Base-by-base conservation (phyloP, 2,888 invertebrate species). In the Prenolepis imparis region DNA sequence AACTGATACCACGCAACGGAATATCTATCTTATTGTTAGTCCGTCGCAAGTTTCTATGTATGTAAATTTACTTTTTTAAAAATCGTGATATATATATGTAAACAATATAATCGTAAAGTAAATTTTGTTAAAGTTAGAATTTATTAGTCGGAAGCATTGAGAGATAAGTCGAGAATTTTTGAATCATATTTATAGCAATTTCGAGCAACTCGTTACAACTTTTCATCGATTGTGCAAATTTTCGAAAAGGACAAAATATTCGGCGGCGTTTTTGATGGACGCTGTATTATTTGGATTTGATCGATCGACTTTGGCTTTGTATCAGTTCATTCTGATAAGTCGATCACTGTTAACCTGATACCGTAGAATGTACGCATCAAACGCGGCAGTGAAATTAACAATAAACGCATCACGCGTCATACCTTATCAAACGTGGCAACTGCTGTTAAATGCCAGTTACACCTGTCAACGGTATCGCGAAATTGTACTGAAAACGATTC, bases 361-460 rank as follows among this genome's bases (percentile, higher is more conserved):
- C n/a, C 24, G 44, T 59, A 41, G 78, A 15, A 9, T 52, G 52
- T n/a, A 36, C 70, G 68, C 44, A 44, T 44, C 70, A 44, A 80
- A 80, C 44, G 18, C 24, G 21, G 44, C 44, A 12, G 70, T 18
- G 59, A 70, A 80, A 80, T 80, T 80, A 80, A 80, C 78, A 80
- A 80, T 70, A 61, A 80, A 70, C 78, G 78, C 32, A 57, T 78
- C 59, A 70, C 59, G 59, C 70, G 78, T 78, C 57, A 78, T 68
- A 32, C 70, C 68, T 77, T 80, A 70, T 80, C 70, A 70, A 70
- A 70, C 78, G 70, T 80, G 18, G 32, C 36, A 44, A 24, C 55
- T 70, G 28, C 67, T 78, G 39, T 18, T 70, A 59, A 80, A 70
- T 80, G 59, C 59, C 70, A 70, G 70, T 59, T 80, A 72, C 78